A percentile compares a stretch with the other conserved stretches of the same genome.
phyloP scores from a whole-genome alignment of 2,113 vertebrate genomes.

The Amphiprion percula region DNA sequence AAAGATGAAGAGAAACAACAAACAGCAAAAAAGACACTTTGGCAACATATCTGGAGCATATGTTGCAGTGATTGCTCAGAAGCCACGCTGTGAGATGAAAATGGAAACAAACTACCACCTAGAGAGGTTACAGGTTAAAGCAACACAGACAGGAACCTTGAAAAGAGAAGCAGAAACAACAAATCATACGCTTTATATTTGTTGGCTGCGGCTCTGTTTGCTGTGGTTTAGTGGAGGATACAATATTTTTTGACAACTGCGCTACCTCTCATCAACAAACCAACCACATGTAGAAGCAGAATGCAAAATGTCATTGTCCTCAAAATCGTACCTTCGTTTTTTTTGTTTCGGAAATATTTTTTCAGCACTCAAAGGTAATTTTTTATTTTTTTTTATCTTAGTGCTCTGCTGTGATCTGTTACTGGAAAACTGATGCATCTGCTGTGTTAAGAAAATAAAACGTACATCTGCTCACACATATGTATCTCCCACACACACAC shows the following conservation, averaged over 20 bases:
- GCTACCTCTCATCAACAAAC: neutral
- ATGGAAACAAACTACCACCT: constrained; percentile 24
- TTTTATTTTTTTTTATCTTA: neutral
- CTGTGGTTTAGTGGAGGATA: neutral
- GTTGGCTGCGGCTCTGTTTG: constrained; percentile 30
- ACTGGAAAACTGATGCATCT: too few relatives aligned
- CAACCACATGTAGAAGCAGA: neutral
- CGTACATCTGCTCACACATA: too few relatives aligned
- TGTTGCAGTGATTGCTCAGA: constrained; percentile 5
- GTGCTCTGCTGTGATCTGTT: neutral
- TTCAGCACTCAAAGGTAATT: constrained; percentile 23
- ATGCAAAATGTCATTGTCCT: neutral
- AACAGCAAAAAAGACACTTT: neutral
- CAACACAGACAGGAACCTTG: constrained; percentile 26
- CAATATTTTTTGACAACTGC: neutral
- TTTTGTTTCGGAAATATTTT: neutral
- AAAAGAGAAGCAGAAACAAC: constrained; percentile 36
- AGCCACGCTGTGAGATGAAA: constrained; percentile 4
- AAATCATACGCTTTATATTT: neutral
- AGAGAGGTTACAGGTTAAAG: constrained; percentile 38
- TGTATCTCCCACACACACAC: neutral
- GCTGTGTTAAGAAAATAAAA: too few relatives aligned
- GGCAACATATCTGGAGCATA: constrained; percentile 15
- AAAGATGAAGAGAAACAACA: constrained; percentile 24
- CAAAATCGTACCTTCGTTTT: neutral